phyloP scores from a whole-genome alignment of 2,797 vertebrate genomes.

The Anguilla megastoma region DNA sequence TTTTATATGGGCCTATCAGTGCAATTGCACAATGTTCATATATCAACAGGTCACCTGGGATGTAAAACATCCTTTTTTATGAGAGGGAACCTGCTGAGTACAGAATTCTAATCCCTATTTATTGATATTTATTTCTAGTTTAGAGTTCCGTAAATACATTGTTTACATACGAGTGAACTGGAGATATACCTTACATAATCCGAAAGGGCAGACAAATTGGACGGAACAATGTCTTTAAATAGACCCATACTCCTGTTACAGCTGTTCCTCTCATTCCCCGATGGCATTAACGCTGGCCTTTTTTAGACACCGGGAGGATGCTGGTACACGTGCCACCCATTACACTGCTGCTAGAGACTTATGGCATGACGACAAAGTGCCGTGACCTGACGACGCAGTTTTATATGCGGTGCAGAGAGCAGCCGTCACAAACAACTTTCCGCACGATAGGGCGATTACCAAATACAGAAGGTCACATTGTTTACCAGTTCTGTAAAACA shows the following conservation, averaged over 20 bases:
- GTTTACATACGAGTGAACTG: not conserved
- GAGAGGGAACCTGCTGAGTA: not conserved
- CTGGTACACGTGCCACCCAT: not conserved
- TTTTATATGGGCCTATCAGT: not conserved
- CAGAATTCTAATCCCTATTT: not conserved
- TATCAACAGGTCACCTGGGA: not conserved
- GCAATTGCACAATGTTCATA: not conserved
- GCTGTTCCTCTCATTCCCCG: not conserved
- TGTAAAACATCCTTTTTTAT: not conserved
- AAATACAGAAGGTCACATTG: conserved; percentile 40
- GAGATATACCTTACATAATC: not conserved
- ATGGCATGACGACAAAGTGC: not conserved
- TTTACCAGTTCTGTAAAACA: conserved; percentile 53
- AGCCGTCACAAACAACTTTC: not conserved
- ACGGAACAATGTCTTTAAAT: not conserved
- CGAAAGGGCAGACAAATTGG: not conserved
- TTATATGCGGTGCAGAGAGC: too few species aligned
- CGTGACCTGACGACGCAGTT: not conserved
- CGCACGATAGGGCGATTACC: not conserved
- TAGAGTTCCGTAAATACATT: not conserved
- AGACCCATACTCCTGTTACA: not conserved
- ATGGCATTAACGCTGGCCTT: not conserved
- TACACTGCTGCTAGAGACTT: not conserved
- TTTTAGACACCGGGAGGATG: not conserved
- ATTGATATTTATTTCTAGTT: not conserved